Evolutionary conservation across 2,113 vertebrate genomes (phyloP).

Genomic region (Pica pica): DNA sequence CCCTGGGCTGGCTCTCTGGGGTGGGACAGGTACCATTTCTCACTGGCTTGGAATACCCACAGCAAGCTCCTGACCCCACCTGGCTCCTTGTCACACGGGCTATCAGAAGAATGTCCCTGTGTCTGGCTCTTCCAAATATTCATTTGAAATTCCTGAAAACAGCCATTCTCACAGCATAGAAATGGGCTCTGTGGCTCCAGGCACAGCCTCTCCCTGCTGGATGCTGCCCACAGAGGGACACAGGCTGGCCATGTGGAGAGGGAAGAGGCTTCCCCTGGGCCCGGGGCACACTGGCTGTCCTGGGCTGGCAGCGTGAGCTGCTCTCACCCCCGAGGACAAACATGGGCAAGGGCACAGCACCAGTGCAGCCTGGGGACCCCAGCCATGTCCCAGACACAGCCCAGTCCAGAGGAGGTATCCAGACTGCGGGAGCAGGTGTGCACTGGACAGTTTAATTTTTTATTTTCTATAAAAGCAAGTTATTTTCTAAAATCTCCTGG

Average conservation of each 20-base stretch:
- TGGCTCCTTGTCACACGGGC: accelerated
- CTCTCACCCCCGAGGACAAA: not conserved
- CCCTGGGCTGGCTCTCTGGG: not conserved
- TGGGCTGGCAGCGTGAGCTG: not conserved
- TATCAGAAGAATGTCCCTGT: not conserved
- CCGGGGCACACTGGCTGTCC: not conserved
- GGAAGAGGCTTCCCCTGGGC: not conserved
- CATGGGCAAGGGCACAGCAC: not conserved
- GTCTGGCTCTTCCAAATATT: not conserved
- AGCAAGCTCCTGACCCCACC: accelerated
- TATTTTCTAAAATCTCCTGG: not conserved
- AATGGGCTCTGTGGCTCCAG: not conserved
- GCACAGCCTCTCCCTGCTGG: not conserved
- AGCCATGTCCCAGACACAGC: not conserved
- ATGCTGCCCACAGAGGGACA: not conserved
- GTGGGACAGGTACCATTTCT: not conserved
- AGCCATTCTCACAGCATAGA: accelerated
- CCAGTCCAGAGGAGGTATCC: not conserved
- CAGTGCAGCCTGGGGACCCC: not conserved
- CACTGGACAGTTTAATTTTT: not conserved
- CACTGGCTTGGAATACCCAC: accelerated
- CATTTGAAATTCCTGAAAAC: not conserved
- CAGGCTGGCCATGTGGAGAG: not conserved
- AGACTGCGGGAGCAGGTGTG: not conserved
- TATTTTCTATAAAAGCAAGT: not conserved